Evolutionary conservation across 2,888 invertebrate genomes (phyloP), one percentile per base, ranked within the genome.

Genomic region (Sinohyriopsis cumingii): DNA sequence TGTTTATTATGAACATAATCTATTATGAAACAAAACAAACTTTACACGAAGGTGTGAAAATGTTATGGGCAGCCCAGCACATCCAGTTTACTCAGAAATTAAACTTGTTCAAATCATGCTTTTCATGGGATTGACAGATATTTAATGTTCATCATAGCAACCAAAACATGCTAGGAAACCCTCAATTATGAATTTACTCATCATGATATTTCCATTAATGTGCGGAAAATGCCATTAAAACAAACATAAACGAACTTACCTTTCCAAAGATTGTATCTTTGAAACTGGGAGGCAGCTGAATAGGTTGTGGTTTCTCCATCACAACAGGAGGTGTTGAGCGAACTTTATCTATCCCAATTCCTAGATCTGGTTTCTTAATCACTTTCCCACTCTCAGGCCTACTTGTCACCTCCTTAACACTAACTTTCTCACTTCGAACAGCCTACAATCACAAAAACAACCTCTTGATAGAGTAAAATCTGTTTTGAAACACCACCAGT

Each of bases 271-370:
- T 77, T 9, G 84, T 75, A 53, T 86, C 83, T 70, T 87, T 87
- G 75, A 87, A 88, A 74, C 86, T 88, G n/a, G 88, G 81, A 19
- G 89, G 89, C 73, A 89, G 80, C 76, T 89, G 88, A 66, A 89
- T 89, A 2, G 88, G 87, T 59, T 86, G 84, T 20, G 84, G 83
- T 67, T 84, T 86, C 59, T 84, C 82, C 64, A 82, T 76, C 3
- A 76, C 69, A 33, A 69, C 65, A 45, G 76, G 68, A 33, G 65
- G 62, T 33, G 70, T 70, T n/a, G 62, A 59, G 59, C 81, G 72
- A 5, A 82, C 75, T 69, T 80, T 83, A 63, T 64, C 25, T 24
- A 64, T 61, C 12, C 45, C 45, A 15, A 45, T 45, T 45, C 45
- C 45, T 45, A 45, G 15, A 33, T 85, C 86, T 18, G 85, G 82